These are phyloP conservation scores for Nasalis larvatus DNA, from an alignment of 2,113 vertebrate species.

Conservation along the genomic window DNA sequence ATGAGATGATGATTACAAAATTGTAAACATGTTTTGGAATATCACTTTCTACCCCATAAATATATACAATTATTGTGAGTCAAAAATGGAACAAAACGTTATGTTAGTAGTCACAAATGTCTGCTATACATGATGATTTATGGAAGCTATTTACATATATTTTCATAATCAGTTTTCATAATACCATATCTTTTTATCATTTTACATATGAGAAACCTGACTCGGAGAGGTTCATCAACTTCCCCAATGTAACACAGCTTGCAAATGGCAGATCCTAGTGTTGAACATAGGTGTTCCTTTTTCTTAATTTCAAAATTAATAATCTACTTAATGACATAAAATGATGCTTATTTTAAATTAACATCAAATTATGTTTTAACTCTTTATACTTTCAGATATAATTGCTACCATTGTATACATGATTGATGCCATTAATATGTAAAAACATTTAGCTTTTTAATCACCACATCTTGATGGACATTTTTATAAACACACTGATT, in stretches of 20 bases:
- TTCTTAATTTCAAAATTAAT: neutral
- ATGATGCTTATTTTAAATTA: neutral
- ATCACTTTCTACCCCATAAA: neutral
- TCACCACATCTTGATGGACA: neutral
- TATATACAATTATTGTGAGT: neutral
- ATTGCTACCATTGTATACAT: neutral
- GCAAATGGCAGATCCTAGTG: neutral
- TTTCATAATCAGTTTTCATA: neutral
- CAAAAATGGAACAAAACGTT: neutral
- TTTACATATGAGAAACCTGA: neutral
- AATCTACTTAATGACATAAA: neutral
- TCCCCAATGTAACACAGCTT: neutral
- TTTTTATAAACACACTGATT: neutral
- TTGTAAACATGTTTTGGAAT: neutral
- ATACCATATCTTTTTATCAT: neutral
- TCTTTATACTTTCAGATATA: neutral
- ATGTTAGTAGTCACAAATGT: neutral
- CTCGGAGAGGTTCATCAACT: neutral
- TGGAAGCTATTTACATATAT: neutral
- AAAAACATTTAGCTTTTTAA: neutral
- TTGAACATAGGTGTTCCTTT: neutral
- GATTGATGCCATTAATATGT: neutral
- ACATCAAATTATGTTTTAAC: neutral
- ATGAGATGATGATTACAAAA: neutral
- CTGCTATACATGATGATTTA: neutral